Evolutionary conservation across 1,140 invertebrate genomes (phyloP).

Genomic region (Prorops nasuta): DNA sequence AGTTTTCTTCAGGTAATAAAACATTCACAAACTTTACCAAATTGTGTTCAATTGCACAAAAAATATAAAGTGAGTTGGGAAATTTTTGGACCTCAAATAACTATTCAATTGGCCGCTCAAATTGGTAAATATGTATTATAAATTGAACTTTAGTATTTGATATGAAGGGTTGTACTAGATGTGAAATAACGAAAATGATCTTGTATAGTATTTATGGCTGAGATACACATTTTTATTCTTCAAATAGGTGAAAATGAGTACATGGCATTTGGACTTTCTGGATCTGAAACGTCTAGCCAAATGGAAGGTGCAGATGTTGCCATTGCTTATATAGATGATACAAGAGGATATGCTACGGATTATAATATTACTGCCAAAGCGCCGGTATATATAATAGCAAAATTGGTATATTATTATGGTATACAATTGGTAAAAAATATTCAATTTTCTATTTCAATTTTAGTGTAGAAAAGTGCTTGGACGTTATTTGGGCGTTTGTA

Average conservation of each 20-base stretch:
- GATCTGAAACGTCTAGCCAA: slow-evolving; percentile 65
- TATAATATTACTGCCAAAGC: slow-evolving; percentile 84
- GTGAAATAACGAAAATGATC: too few species aligned
- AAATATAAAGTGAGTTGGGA: slow-evolving; percentile 85
- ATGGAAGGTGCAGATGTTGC: slow-evolving; percentile 87
- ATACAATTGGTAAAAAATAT: slow-evolving; percentile 5
- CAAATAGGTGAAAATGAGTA: slow-evolving; percentile 74
- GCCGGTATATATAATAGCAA: slow-evolving; percentile 65
- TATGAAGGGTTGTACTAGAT: too few species aligned
- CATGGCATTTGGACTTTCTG: slow-evolving; percentile 85
- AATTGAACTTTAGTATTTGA: too few species aligned
- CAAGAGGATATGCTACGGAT: slow-evolving; percentile 72
- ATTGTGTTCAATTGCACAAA: slow-evolving; percentile 83
- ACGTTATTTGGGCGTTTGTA: slow-evolving; percentile 82
- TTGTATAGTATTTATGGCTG: too few species aligned
- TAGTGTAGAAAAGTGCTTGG: slow-evolving; percentile 83
- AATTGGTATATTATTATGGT: slow-evolving; percentile 5
- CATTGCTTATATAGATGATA: slow-evolving; percentile 72
- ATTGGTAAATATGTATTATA: slow-evolving; percentile 53
- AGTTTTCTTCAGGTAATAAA: slow-evolving; percentile 38
- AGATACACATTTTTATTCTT: too few species aligned
- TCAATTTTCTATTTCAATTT: slow-evolving; percentile 21
- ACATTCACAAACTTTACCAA: slow-evolving; percentile 67
- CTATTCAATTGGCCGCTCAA: slow-evolving; percentile 82
- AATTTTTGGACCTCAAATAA: slow-evolving; percentile 85